Percentiles rank a stretch among this genome's conserved stretches.
Conservation (phyloP, 2,113 vertebrate genomes). For the Ia io region DNA sequence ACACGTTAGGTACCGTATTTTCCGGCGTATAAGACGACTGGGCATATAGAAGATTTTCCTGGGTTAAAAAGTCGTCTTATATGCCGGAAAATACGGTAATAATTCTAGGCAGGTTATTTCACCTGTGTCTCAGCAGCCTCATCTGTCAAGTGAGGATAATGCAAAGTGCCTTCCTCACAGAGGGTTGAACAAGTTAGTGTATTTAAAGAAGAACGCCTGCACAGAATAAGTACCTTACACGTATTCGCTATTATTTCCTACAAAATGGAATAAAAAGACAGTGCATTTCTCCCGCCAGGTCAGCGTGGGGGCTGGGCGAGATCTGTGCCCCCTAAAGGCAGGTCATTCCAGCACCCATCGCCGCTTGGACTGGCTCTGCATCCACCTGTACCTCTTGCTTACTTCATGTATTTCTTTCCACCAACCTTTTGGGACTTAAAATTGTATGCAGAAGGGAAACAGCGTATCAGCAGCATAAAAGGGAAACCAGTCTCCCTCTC, state of each 20-base stretch:
- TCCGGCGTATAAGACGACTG: no score
- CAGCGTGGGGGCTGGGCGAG: rapidly evolving
- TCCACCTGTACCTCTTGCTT: neutral
- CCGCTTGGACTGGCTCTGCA: rapidly evolving
- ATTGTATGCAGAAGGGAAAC: neutral
- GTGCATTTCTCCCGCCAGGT: rapidly evolving
- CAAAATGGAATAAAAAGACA: neutral
- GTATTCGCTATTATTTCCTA: neutral
- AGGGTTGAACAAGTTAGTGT: no score
- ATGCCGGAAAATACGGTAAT: no score
- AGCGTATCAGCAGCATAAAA: neutral
- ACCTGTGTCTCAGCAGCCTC: neutral
- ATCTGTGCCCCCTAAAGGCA: neutral
- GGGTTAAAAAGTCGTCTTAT: no score
- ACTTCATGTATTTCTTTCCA: neutral
- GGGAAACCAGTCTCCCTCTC: neutral
- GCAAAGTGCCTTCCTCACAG: neutral
- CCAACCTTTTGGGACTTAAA: neutral
- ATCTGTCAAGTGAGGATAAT: neutral
- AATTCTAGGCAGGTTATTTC: neutral
- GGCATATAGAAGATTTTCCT: no score
- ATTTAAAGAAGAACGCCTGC: neutral
- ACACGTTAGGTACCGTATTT: neutral
- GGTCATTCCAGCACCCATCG: neutral
- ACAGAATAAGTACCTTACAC: neutral